Percentiles rank a stretch among this genome's conserved stretches.
Conservation (phyloP, 2,113 vertebrate species). For the Melanotaenia duboulayi region DNA sequence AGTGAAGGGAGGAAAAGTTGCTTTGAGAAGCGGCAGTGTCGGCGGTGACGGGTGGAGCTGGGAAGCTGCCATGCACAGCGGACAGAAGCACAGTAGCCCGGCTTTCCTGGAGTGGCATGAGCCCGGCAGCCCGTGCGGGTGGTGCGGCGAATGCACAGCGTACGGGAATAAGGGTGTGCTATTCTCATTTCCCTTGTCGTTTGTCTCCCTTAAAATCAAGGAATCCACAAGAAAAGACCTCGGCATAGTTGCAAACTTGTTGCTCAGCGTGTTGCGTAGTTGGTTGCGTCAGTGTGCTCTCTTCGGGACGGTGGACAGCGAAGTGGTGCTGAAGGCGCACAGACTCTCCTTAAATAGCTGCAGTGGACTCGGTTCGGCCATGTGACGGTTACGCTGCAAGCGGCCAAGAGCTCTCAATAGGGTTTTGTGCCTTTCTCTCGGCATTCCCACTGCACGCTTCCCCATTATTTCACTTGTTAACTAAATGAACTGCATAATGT, state of each 20-base stretch:
- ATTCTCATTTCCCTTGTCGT: slow-evolving; percentile 89
- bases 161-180: slow-evolving; percentile 92
- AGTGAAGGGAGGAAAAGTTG: slow-evolving; percentile 92
- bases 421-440: slow-evolving; percentile 98
- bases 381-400: slow-evolving; percentile 93
- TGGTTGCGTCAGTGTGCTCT: slow-evolving; percentile 52
- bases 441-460: slow-evolving; percentile 99
- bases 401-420: slow-evolving; percentile 93
- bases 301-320: slow-evolving; percentile 87
- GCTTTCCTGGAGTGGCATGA: slow-evolving; percentile 96
- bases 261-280: slow-evolving; percentile 35
- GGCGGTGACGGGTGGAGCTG: slow-evolving; percentile 93
- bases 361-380: slow-evolving; percentile 83
- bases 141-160: slow-evolving; percentile 91
- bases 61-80: slow-evolving; percentile 93
- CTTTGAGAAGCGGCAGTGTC: slow-evolving; percentile 92
- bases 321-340: slow-evolving; percentile 94
- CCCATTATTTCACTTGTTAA: slow-evolving; percentile 99
- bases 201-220: slow-evolving; percentile 92
- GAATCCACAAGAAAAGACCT: slow-evolving; percentile 98
- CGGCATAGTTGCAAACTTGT: slow-evolving; percentile 85
- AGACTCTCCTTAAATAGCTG: slow-evolving; percentile 89
- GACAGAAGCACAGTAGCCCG: slow-evolving; percentile 95
- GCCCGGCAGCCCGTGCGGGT: slow-evolving; percentile 88
- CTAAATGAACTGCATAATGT: slow-evolving; percentile 99